Evolutionary conservation across 2,797 vertebrate species (phyloP).

Genomic region (Syncerus caffer): DNA sequence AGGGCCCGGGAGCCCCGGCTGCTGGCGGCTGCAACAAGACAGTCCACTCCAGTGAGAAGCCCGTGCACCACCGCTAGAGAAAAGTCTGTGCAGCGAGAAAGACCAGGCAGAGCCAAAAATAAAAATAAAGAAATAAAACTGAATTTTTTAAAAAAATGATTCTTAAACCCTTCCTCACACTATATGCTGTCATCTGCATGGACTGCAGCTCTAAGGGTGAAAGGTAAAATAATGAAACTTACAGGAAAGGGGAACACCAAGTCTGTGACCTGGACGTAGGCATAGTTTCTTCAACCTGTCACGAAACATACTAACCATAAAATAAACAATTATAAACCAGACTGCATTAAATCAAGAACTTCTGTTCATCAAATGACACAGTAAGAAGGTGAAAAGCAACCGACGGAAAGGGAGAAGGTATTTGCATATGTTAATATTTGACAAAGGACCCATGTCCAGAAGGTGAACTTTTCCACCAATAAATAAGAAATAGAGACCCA

Average conservation of each 20-base stretch:
- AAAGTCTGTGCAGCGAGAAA: not conserved
- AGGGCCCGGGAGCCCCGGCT: not conserved
- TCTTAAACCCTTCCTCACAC: not conserved
- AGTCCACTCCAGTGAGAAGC: not conserved
- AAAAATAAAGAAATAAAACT: accelerated
- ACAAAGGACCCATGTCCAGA: not conserved
- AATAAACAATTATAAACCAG: not conserved
- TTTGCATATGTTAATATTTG: not conserved
- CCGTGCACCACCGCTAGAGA: accelerated
- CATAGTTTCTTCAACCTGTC: not conserved
- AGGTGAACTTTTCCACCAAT: not conserved
- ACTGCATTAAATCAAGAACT: not conserved
- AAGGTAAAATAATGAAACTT: not conserved
- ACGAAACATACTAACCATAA: too few species aligned
- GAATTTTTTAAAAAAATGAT: accelerated
- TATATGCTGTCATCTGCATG: not conserved
- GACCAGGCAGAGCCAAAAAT: accelerated
- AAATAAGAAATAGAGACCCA: not conserved
- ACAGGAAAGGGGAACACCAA: not conserved
- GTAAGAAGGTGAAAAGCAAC: not conserved
- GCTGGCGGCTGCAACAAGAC: not conserved
- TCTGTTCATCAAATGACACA: too few species aligned
- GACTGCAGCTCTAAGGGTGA: too few species aligned
- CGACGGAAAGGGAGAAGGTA: not conserved
- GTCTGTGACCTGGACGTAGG: not conserved